Evolutionary conservation across 2,888 invertebrate species (phyloP), one percentile per base, ranked within the genome.

Genomic region (Octodonta nipae): DNA sequence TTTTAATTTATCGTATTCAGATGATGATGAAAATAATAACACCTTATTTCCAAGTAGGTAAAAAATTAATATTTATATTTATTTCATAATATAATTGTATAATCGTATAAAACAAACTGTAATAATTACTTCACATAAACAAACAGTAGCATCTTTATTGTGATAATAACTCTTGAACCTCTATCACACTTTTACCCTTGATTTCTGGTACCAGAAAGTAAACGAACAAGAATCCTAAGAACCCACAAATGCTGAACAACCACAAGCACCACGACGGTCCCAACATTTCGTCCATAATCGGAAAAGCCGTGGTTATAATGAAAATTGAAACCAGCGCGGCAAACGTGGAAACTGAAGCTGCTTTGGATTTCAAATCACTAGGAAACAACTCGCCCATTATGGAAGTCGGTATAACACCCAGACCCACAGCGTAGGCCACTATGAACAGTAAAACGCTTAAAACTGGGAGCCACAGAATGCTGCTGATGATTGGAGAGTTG

Each of bases 391-490:
- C 22, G 22, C 22, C 11, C 22, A 22, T 22, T n/a, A 22, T 22
- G 3, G 22, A 10, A 3, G 22, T 2, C 22, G 11, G 10, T n/a
- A 22, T 22, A 11, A n/a, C n/a, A 2, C 22, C 22, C 4, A 22
- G 22, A 4, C 22, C 22, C 10, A 22, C 4, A n/a, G 10, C 22
- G 4, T 22, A 11, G 22, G 11, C n/a, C 4, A 22, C 3, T n/a
- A 3, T 10, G 22, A 22, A 22, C 10, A 22, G 3, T 11, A 11
- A 22, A 11, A 22, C 22, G 10, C n/a, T 22, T 4, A 4, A 3
- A 2, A 85, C 67, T 0, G 85, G 85, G 22, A 85, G 55, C 73
- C 78, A 82, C 0, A 67, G 57, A 24, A 82, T 63, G 22, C 11
- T 2, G 22, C 2, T 2, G 3, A 22, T 4, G 1, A 13, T 12